Base-by-base conservation (phyloP, 2,888 invertebrate genomes). In the Scaptomyza tumidula region DNA sequence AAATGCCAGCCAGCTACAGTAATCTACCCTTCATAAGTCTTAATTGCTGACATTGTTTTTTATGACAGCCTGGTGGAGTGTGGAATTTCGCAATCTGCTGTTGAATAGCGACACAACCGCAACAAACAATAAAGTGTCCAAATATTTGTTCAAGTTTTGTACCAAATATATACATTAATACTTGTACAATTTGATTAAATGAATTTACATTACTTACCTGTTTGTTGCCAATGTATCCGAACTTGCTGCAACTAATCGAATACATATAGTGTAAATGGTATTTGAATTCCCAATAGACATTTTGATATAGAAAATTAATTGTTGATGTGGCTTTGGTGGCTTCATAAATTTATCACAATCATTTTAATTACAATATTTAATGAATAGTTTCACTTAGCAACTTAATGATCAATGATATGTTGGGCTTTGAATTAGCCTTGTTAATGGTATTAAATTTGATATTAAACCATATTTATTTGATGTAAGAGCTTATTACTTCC, bases 131-230 rank as follows among this genome's bases (percentile, higher is more conserved):
- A n/a, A n/a, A n/a, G 37, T 74, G 71, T 33, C 62, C 52, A 79
- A 79, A 82, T 86, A 84, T 81, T 81, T 86, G 69, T 77, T 78
- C 46, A 65, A 53, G 62, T 69, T 71, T 52, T 68, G 37, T 58
- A 52, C 54, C 48, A 52, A 59, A n/a, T 52, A 29, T 29, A 29
- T 29, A 29, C 29, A 33, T 33, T 33, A 63, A 84, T 75, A 64
- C 56, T 53, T 45, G n/a, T n/a, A n/a, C n/a, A 45, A 72, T 75
- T 79, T 79, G 69, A 78, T 70, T 67, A 56, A 60, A 72, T 67
- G 44, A 55, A 76, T 77, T 67, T 35, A 44, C 49, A 58, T 63
- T 63, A 75, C 75, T 68, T 77, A 64, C 46, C 44, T 44, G 35
- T 13, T 49, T 44, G 14, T 46, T 31, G 48, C 29, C 14, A 7